phyloP scores from a whole-genome alignment of 2,113 vertebrate genomes.

The Chelonoidis abingdonii region DNA sequence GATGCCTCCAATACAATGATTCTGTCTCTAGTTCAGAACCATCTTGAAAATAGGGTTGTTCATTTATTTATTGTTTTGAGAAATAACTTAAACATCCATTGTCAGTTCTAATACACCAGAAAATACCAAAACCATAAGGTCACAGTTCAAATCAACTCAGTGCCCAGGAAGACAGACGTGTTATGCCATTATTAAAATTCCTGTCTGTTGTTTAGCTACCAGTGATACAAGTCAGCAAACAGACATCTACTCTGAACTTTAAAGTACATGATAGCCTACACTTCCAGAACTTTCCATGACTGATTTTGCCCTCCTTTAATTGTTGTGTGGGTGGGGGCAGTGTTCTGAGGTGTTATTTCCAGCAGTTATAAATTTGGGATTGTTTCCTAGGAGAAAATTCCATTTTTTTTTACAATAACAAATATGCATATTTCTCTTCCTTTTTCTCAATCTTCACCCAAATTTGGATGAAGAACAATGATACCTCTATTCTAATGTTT shows the following conservation, averaged over 20 bases:
- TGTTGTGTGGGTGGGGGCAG: neutral
- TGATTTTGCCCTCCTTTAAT: neutral
- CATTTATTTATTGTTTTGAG: slow-evolving; percentile 68
- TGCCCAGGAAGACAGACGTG: slow-evolving; percentile 53
- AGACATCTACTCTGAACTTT: slow-evolving; percentile 21
- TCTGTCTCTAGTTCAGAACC: slow-evolving; percentile 35
- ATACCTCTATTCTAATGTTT: neutral
- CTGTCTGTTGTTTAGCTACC: slow-evolving; percentile 5
- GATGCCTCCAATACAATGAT: neutral
- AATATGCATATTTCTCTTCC: neutral
- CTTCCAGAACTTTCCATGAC: slow-evolving; percentile 6
- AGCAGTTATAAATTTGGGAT: neutral
- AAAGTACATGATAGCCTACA: neutral
- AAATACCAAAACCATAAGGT: slow-evolving; percentile 54
- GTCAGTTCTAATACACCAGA: slow-evolving; percentile 65
- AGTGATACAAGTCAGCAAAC: slow-evolving; percentile 40
- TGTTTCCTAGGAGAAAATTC: neutral
- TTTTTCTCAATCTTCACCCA: neutral
- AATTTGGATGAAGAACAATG: neutral
- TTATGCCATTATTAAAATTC: slow-evolving; percentile 64
- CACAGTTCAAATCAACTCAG: slow-evolving; percentile 60
- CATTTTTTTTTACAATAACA: neutral
- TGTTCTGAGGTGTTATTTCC: neutral
- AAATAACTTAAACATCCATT: slow-evolving; percentile 64
- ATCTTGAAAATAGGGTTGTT: slow-evolving; percentile 45